phyloP scores from a whole-genome alignment of 1,140 invertebrate species.

The Orchestia grillus region DNA sequence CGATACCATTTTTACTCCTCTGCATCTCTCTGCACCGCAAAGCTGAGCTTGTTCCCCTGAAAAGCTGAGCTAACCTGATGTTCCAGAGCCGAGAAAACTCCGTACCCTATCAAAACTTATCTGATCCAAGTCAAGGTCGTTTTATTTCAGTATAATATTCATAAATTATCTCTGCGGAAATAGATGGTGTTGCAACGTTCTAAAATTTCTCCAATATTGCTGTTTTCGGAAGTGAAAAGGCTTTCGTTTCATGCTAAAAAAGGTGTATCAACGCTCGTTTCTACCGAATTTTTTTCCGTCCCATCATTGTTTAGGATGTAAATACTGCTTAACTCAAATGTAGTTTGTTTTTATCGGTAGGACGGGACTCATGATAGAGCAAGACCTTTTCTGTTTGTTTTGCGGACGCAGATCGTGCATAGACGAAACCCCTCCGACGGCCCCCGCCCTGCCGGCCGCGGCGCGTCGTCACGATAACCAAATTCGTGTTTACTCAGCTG shows the following conservation, averaged over 20 bases:
- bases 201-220: neutral
- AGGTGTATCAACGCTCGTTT: neutral
- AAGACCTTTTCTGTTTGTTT: slow-evolving; percentile 50
- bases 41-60: neutral
- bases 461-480: slow-evolving; percentile 31
- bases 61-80: neutral
- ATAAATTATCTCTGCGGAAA: neutral
- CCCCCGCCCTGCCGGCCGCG: neutral
- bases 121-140: neutral
- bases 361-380: slow-evolving; percentile 5
- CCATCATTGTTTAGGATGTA: neutral
- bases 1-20: slow-evolving; percentile 20
- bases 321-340: neutral
- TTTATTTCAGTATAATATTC: neutral
- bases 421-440: neutral
- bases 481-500: slow-evolving; percentile 52
- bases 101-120: neutral
- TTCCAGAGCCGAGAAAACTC: neutral
- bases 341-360: slow-evolving; percentile 15
- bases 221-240: neutral
- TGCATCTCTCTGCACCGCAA: neutral
- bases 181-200: neutral
- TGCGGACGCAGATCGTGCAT: slow-evolving; percentile 30
- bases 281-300: neutral
- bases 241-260: neutral